phyloP scores from a whole-genome alignment of 1,140 invertebrate genomes.

The Xylocopa sonorina region DNA sequence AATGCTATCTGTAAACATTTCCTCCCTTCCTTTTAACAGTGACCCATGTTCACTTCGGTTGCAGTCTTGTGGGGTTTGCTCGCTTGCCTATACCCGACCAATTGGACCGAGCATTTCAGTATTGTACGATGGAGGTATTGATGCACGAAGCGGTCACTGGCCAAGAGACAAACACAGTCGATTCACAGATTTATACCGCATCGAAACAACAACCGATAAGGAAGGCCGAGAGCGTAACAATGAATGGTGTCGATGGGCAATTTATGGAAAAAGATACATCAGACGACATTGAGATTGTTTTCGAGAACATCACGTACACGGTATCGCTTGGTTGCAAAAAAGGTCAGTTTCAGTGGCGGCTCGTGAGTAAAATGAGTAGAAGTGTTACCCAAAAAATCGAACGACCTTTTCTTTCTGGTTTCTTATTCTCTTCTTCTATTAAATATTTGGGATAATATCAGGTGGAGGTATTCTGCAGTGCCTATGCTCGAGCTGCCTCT shows the following conservation, averaged over 20 bases:
- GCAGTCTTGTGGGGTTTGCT: constrained; percentile 6
- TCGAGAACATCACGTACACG: constrained; percentile 87
- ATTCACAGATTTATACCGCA: neutral
- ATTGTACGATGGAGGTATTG: constrained; percentile 74
- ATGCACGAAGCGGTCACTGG: constrained; percentile 76
- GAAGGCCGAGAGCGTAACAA: neutral
- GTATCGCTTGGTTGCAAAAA: constrained; percentile 87
- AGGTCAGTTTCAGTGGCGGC: no score
- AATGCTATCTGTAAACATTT: no score
- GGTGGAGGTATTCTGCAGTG: no score
- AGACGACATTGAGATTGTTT: constrained; percentile 87
- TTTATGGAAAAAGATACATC: constrained; percentile 43
- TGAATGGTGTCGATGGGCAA: neutral
- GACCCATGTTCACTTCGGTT: neutral
- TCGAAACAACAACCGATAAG: neutral
- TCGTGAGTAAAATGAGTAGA: no score
- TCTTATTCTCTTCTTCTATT: no score
- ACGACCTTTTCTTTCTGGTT: no score
- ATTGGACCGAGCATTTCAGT: constrained; percentile 26
- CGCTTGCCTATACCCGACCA: neutral
- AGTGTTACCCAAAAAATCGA: no score
- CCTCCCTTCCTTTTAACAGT: neutral
- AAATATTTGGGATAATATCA: no score
- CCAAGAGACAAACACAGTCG: constrained; percentile 13
- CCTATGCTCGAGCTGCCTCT: no score